phyloP scores from a whole-genome alignment of 1,140 invertebrate genomes.

The Lordiphosa clarofinis region DNA sequence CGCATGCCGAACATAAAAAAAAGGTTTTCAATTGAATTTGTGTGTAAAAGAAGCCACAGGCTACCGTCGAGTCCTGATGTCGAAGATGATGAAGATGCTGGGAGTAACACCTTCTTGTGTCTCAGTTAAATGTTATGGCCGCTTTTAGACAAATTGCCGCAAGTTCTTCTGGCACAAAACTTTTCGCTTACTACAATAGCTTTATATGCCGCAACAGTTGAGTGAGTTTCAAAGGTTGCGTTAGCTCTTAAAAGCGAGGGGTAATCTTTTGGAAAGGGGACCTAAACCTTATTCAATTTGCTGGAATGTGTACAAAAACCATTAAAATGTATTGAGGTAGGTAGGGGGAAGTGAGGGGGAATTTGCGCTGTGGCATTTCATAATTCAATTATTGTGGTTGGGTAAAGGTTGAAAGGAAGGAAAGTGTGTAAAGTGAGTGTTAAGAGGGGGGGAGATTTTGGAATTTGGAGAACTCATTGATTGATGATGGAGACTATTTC shows the following conservation, averaged over 20 bases:
- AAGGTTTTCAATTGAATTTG: slow-evolving; percentile 73
- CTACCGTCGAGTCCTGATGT: slow-evolving; percentile 23
- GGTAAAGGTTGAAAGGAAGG: background rate
- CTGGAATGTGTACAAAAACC: slow-evolving; percentile 25
- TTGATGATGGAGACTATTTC: too few relatives aligned
- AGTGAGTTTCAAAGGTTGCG: slow-evolving; percentile 13
- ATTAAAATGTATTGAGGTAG: slow-evolving; percentile 5
- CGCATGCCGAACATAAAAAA: slow-evolving; percentile 32
- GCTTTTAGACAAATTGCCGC: slow-evolving; percentile 72
- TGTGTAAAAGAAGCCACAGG: slow-evolving; percentile 39
- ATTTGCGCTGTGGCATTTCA: slow-evolving; percentile 23
- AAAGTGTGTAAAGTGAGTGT: slow-evolving; percentile 2
- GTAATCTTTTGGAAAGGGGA: slow-evolving; percentile 13
- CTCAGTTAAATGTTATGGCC: slow-evolving; percentile 45
- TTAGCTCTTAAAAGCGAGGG: slow-evolving; percentile 5
- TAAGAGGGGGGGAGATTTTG: too few relatives aligned
- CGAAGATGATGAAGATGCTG: slow-evolving; percentile 11
- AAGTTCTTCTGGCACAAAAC: slow-evolving; percentile 52
- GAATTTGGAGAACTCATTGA: too few relatives aligned
- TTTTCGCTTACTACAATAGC: slow-evolving; percentile 57
- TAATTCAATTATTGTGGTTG: slow-evolving; percentile 46
- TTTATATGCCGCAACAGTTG: slow-evolving; percentile 46
- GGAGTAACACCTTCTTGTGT: slow-evolving; percentile 51
- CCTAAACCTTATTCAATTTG: slow-evolving; percentile 62
- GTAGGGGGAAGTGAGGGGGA: background rate